Evolutionary conservation across 2,113 vertebrate species (phyloP).

Genomic region (Clarias batrachus): DNA sequence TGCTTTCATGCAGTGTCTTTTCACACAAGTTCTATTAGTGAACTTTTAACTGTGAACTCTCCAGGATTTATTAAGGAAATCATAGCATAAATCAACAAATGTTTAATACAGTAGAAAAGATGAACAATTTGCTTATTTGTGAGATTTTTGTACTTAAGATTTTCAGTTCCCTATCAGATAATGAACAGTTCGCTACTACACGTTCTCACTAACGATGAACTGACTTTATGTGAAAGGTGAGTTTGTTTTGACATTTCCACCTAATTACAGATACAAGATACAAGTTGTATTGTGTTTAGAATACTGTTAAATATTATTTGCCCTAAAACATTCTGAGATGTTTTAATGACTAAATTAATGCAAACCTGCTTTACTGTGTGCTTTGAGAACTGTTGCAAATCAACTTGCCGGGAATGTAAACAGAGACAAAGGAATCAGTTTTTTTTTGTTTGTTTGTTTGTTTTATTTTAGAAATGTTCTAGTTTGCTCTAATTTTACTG

Average conservation of each 20-base stretch:
- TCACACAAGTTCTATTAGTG: neutral
- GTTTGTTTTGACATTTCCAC: constrained; percentile 17
- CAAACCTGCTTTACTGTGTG: neutral
- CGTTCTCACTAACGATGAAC: constrained; percentile 37
- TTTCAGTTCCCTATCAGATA: neutral
- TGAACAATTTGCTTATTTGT: constrained; percentile 9
- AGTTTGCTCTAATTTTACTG: neutral
- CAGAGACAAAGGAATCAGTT: neutral
- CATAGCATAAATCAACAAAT: neutral
- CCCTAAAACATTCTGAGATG: no score
- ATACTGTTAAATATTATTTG: constrained; percentile 24
- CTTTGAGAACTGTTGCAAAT: neutral
- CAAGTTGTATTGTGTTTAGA: constrained; percentile 16
- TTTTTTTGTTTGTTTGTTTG: neutral
- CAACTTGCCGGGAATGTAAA: neutral
- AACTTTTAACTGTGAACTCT: constrained; percentile 5
- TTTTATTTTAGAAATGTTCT: neutral
- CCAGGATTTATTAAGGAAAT: neutral
- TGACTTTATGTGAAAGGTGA: neutral
- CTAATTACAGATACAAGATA: neutral
- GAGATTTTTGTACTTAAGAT: neutral
- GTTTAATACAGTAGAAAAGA: neutral
- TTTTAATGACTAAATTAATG: constrained; percentile 5
- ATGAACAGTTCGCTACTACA: neutral
- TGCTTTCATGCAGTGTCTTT: constrained; percentile 14